Base-by-base conservation (phyloP, 2,797 vertebrate species). In the Melanogrammus aeglefinus region DNA sequence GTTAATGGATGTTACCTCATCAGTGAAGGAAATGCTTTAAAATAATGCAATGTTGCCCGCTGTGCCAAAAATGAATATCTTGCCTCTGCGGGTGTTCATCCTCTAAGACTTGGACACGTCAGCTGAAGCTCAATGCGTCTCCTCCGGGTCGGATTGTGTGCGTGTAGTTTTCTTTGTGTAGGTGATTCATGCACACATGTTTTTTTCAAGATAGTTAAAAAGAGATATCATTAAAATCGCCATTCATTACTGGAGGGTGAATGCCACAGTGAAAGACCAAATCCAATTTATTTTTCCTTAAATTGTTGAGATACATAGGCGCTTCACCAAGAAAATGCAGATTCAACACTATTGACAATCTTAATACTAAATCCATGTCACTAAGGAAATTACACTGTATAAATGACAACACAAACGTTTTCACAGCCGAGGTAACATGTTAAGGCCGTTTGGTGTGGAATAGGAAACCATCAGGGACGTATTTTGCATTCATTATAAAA, bases 91-190 rank as follows among this genome's bases (percentile, higher is more conserved):
- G 21, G n/a, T 76, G 33, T 82, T 75, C 47, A 78, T 79, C 88
- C 86, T 87, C 76, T 91, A 77, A 80, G 71, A 39, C 75, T 10
- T 39, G 38, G 88, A 91, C 91, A 93, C 92, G 92, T 93, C 92
- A 92, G 84, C 87, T 47, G 29, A 2, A 63, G 8, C 57, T 24
- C 21, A 63, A 2, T 6, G 47, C 47, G 16, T 51, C 57, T 24
- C n/a, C 57, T 63, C n/a, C n/a, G 57, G 4, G 18, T 21, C 51
- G n/a, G 51, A 47, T 47, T 14, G 13, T 47, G 7, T 44, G 41
- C 14, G 41, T 44, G 39, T 33, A 33, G 8, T 38, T 38, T 38
- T 38, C 47, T 51, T 2, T 51, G 47, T 21, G 47, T 6, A 57
- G 47, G 16, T 57, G 12, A 14, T 57, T 3, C 47, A 51, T 16